Evolutionary conservation across 1,140 invertebrate species (phyloP), one percentile per base, ranked within the genome.

Genomic region (Bicyclus anynana): DNA sequence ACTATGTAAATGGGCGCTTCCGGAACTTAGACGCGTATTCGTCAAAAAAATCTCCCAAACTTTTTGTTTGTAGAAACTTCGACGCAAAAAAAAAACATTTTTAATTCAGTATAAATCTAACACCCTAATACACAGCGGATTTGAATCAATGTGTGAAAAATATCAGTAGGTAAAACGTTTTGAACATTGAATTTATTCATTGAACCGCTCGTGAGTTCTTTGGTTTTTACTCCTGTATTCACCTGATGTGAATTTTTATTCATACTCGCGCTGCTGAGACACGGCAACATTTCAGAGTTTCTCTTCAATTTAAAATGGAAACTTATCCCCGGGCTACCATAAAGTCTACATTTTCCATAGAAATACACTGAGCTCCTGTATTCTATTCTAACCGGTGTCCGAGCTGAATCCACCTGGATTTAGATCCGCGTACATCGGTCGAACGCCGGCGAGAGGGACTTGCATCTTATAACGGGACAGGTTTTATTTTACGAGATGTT

Each of bases 291-390:
- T 82, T 82, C 79, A 78, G 74, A 76, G 73, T 84, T 82, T 83
- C 78, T 80, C 76, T 82, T 84, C 76, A 86, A 85, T 88, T 87
- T 87, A 78, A 88, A 88, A 87, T 87, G 78, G 75, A 85, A 87
- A 86, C 85, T 86, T 87, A 86, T 88, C 85, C 81, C 85, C 69
- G 64, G 75, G 76, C 75, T 79, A 74, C 80, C 80, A 85, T 88
- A 88, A 85, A 88, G 85, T 88, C 80, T 84, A 72, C 75, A 86
- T 86, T 86, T 88, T 85, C 83, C 79, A 86, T 87, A 80, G 77
- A 86, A 84, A 85, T 85, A 77, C 79, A 77, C 73, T 70, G 70
- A 77, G 80, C 71, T 74, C 72, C 53, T 72, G 68, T 71, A 69
- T 74, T 84, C 73, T 72, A 86, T 84, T 74, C 72, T 79, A 80